Evolutionary conservation across 2,888 invertebrate species (phyloP).

Genomic region (Rambutsinella grinnellia): DNA sequence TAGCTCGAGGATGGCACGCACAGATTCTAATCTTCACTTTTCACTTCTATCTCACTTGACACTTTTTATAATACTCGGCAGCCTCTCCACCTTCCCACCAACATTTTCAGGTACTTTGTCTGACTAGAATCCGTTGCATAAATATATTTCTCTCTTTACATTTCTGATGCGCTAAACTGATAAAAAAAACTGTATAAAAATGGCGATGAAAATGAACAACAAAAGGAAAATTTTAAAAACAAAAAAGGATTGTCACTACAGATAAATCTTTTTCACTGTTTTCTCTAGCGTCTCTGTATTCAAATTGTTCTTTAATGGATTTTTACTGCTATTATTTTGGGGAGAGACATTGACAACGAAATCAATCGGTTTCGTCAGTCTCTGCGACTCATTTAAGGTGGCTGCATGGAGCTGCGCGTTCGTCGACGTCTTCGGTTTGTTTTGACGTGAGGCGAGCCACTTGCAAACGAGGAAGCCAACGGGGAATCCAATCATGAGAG

Average conservation of each 20-base stretch:
- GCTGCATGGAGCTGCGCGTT: conserved; percentile 62
- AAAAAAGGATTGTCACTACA: conserved; percentile 54
- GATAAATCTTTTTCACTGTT: conserved; percentile 65
- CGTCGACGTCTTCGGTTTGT: conserved; percentile 60
- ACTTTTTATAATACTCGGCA: conserved; percentile 34
- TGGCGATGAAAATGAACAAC: conserved; percentile 35
- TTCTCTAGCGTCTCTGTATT: conserved; percentile 65
- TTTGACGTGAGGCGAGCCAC: conserved; percentile 60
- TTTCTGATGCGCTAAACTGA: conserved; percentile 39
- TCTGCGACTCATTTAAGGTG: conserved; percentile 63
- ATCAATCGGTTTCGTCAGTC: conserved; percentile 65
- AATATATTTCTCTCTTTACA: too few species aligned
- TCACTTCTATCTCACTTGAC: conserved; percentile 39
- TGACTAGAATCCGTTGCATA: conserved; percentile 49
- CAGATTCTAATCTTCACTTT: conserved; percentile 14
- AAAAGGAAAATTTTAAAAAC: conserved; percentile 6
- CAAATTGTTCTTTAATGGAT: conserved; percentile 64
- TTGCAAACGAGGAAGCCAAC: conserved; percentile 62
- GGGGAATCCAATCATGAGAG: conserved; percentile 64
- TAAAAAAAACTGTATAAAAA: conserved; percentile 24
- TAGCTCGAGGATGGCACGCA: conserved; percentile 8
- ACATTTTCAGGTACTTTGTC: conserved; percentile 40
- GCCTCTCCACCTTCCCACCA: conserved; percentile 13
- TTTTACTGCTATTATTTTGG: conserved; percentile 52
- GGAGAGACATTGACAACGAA: conserved; percentile 64